These are phyloP conservation scores for Fringilla coelebs DNA, from an alignment of 2,797 vertebrate species.

Conservation along the genomic window DNA sequence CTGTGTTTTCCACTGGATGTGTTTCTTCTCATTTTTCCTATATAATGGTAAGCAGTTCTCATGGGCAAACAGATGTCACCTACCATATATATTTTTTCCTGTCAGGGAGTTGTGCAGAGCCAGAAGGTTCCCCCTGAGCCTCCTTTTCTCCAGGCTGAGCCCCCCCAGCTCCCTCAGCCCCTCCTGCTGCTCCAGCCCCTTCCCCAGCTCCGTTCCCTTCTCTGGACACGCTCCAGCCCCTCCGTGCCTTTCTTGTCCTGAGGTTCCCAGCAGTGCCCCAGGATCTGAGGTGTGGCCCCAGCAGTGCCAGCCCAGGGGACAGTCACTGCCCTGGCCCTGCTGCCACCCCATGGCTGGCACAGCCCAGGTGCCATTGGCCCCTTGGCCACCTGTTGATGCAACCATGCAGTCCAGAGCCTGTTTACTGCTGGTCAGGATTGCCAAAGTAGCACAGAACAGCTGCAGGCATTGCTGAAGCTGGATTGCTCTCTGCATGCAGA, in stretches of 20 bases:
- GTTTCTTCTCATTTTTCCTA: not conserved
- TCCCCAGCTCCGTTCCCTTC: not conserved
- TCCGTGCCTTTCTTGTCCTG: not conserved
- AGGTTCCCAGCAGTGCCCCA: not conserved
- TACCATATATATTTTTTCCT: not conserved
- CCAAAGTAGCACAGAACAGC: not conserved
- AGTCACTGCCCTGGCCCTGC: not conserved
- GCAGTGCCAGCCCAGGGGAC: not conserved
- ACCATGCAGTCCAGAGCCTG: not conserved
- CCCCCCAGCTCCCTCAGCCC: not conserved
- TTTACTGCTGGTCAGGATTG: not conserved
- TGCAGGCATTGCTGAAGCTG: not conserved
- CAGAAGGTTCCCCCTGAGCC: not conserved
- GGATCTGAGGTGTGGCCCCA: not conserved
- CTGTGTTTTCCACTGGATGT: not conserved
- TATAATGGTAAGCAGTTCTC: not conserved
- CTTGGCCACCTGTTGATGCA: not conserved
- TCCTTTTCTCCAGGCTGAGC: not conserved
- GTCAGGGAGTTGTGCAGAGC: not conserved
- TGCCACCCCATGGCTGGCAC: not conserved
- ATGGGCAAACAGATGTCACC: not conserved
- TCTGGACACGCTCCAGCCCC: not conserved
- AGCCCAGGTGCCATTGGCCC: not conserved
- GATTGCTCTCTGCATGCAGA: not conserved
- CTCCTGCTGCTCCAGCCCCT: not conserved